Percentiles rank a stretch among this genome's conserved stretches.
Conservation (phyloP, 2,113 vertebrate species). For the Eleginops maclovinus region DNA sequence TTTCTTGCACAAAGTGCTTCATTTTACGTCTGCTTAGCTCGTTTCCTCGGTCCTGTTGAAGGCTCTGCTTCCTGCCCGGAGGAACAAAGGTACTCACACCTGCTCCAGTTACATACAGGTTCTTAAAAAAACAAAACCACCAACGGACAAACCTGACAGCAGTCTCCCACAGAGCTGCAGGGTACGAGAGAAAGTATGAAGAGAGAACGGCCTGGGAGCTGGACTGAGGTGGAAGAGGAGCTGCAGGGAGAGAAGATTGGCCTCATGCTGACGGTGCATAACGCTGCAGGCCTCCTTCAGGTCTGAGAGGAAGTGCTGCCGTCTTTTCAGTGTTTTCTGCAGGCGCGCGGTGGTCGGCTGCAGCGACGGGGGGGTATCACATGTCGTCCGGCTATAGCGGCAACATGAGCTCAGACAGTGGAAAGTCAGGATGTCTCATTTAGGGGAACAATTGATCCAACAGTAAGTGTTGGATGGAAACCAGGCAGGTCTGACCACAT, state of each 20-base stretch:
- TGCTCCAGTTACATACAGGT: constrained; percentile 52
- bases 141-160: constrained; percentile 11
- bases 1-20: constrained; percentile 30
- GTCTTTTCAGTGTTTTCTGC: constrained; percentile 42
- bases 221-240: constrained; percentile 34
- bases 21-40: constrained; percentile 41
- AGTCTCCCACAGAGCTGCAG: constrained; percentile 20
- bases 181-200: neutral
- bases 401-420: constrained; percentile 62
- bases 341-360: constrained; percentile 26
- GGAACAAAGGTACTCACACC: constrained; percentile 37
- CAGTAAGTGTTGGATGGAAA: constrained; percentile 51
- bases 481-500: constrained; percentile 48
- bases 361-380: constrained; percentile 56
- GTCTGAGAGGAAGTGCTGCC: constrained; percentile 40
- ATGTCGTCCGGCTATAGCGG: constrained; percentile 47
- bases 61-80: constrained; percentile 39
- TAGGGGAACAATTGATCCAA: constrained; percentile 69
- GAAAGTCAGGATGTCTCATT: constrained; percentile 64
- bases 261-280: constrained; percentile 54
- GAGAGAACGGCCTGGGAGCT: neutral
- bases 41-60: constrained; percentile 18
- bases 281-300: constrained; percentile 1
- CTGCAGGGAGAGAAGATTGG: constrained; percentile 26
- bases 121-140: constrained; percentile 13